Evolutionary conservation across 2,113 vertebrate species (phyloP).

Genomic region (Upupa epops): DNA sequence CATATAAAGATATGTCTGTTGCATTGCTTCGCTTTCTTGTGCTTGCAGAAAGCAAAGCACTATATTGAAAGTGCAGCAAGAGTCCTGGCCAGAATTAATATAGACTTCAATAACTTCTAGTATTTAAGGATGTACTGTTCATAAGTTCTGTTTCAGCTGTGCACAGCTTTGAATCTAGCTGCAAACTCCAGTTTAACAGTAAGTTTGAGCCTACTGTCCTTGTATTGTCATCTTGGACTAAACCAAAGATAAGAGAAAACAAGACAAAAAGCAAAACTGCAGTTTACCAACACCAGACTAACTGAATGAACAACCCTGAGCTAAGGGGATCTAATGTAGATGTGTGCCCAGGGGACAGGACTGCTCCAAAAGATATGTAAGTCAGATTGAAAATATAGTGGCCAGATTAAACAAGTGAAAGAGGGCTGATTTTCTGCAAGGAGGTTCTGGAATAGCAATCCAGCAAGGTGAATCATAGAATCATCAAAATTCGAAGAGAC

Average conservation of each 20-base stretch:
- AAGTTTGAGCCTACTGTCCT: background rate
- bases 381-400: background rate
- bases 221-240: background rate
- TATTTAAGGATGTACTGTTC: background rate
- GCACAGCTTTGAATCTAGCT: background rate
- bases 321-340: background rate
- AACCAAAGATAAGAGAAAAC: background rate
- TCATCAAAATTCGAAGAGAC: too few species aligned
- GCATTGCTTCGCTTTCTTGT: background rate
- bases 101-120: background rate
- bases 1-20: background rate
- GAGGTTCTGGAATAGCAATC: background rate
- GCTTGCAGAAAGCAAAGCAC: background rate
- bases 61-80: background rate
- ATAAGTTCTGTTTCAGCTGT: background rate
- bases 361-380: background rate
- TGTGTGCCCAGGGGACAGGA: background rate
- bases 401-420: background rate
- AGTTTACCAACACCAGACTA: background rate
- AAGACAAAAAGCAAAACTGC: background rate
- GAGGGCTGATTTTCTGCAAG: background rate
- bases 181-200: background rate
- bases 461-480: background rate
- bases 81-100: background rate
- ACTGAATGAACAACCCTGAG: fast-evolving